phyloP scores from a whole-genome alignment of 2,888 invertebrate genomes.

The Ischnura elegans region DNA sequence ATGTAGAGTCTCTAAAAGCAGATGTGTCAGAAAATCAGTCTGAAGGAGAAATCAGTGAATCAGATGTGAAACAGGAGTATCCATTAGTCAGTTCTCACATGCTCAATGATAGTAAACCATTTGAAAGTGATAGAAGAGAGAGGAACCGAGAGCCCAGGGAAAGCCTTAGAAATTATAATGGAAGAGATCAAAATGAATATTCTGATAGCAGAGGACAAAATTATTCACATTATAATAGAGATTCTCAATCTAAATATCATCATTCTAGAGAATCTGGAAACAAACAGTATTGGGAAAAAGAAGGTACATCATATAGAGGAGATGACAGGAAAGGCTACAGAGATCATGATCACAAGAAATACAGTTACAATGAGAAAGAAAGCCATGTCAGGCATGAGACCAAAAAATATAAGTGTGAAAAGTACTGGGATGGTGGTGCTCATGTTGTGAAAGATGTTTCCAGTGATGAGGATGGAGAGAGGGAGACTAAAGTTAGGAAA shows the following conservation, averaged over 20 bases:
- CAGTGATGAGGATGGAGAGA: background rate
- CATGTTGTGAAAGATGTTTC: background rate
- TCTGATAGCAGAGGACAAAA: background rate
- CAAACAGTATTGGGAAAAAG: background rate
- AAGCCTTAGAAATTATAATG: background rate
- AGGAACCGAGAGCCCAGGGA: background rate
- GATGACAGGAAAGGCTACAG: background rate
- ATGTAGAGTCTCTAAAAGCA: background rate
- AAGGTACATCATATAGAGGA: background rate
- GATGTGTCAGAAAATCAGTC: background rate
- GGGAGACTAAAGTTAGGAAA: background rate
- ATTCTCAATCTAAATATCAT: background rate
- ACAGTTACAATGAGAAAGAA: background rate
- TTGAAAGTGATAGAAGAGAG: background rate
- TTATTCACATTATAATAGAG: background rate
- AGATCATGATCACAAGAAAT: background rate
- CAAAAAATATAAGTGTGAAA: background rate
- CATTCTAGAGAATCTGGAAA: slow-evolving; percentile 36
- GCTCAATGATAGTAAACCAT: background rate
- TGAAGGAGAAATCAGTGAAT: background rate
- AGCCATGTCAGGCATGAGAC: background rate
- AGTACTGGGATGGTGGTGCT: background rate
- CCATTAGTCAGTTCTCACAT: background rate
- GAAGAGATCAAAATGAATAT: background rate
- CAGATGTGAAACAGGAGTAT: background rate